Conservation (phyloP, 2,113 vertebrate species). For the Python bivittatus region DNA sequence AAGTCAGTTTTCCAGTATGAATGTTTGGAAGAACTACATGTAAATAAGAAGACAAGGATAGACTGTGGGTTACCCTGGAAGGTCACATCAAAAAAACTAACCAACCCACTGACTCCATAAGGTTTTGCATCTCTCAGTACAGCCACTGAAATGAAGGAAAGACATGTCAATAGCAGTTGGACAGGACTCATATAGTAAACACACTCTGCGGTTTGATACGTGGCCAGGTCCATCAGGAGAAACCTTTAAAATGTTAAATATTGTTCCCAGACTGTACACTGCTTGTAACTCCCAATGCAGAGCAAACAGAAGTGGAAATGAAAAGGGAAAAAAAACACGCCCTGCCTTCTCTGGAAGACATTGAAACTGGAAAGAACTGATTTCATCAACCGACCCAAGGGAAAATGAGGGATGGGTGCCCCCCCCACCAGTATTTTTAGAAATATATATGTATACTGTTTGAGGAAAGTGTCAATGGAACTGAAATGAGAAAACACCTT, state of each 20-base stretch:
- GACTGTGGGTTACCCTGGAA: rapidly evolving
- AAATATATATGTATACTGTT: not conserved
- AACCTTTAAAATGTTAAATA: constrained; percentile 2
- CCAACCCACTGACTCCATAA: not conserved
- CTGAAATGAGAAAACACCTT: not conserved
- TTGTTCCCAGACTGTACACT: not conserved
- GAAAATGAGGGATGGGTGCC: not conserved
- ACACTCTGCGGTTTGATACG: not conserved
- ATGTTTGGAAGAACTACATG: not conserved
- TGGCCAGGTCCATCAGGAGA: not conserved
- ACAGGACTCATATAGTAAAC: not conserved
- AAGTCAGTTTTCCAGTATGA: not conserved
- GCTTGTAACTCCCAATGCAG: not conserved
- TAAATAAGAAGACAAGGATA: not conserved
- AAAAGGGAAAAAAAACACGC: not conserved
- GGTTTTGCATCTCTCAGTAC: not conserved
- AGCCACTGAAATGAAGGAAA: not conserved
- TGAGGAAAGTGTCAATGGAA: no score
- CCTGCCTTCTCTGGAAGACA: not conserved
- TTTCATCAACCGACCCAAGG: not conserved
- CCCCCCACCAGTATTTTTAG: not conserved
- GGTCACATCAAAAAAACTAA: not conserved
- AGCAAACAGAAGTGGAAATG: not conserved
- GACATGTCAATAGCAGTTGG: not conserved
- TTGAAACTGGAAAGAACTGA: not conserved